A percentile compares a stretch with the other conserved stretches of the same genome.
Conservation (phyloP, 2,888 invertebrate species). For the Drosophila melanosoma region DNA sequence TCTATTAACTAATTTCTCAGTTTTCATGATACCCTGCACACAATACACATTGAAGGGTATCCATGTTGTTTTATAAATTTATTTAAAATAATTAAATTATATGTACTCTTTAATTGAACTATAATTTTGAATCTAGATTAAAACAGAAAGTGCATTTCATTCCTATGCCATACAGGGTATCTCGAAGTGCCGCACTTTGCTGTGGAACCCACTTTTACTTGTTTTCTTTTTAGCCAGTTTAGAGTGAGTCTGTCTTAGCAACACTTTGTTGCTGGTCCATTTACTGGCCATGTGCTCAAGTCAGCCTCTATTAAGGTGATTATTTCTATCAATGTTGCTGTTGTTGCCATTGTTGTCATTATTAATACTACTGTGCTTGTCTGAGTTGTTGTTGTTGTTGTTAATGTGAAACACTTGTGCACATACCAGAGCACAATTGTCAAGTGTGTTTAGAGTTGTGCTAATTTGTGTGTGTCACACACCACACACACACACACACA, state of each 20-base stretch:
- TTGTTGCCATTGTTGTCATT: slow-evolving; percentile 50
- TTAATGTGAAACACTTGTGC: slow-evolving; percentile 62
- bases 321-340: slow-evolving; percentile 67
- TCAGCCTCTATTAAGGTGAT: slow-evolving; percentile 57
- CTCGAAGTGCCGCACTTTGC: background rate
- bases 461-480: slow-evolving; percentile 51
- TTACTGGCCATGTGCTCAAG: slow-evolving; percentile 47
- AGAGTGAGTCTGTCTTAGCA: slow-evolving; percentile 2
- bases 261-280: slow-evolving; percentile 49
- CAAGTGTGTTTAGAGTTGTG: slow-evolving; percentile 53
- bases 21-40: slow-evolving; percentile 15
- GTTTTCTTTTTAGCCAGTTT: slow-evolving; percentile 20
- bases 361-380: slow-evolving; percentile 18
- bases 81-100: too few species aligned
- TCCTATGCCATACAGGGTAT: background rate
- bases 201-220: background rate
- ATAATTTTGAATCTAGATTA: background rate
- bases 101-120: too few species aligned
- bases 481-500: slow-evolving; percentile 26
- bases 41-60: background rate
- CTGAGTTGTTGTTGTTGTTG: slow-evolving; percentile 21
- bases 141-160: background rate
- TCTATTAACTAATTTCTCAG: slow-evolving; percentile 58
- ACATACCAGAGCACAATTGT: slow-evolving; percentile 64
- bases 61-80: too few species aligned